Evolutionary conservation across 2,113 vertebrate genomes (phyloP).

Genomic region (Sus scrofa): T2T-Sscrofa CM000821.6:54871501-54872000

Average conservation of each 20-base stretch:
- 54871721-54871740: slow-evolving; percentile 7
- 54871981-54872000: neutral
- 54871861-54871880: neutral
- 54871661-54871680: slow-evolving; percentile 2
- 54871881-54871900: slow-evolving; percentile 31
- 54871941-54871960: neutral
- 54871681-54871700: neutral
- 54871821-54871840: neutral
- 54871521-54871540: no score
- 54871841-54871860: slow-evolving; percentile 1
- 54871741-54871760: neutral
- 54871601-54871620: slow-evolving; percentile 8
- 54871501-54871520: no score
- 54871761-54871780: neutral
- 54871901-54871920: neutral
- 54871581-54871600: neutral
- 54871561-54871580: neutral
- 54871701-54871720: neutral
- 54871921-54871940: neutral
- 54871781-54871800: neutral
- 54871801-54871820: slow-evolving; percentile 38
- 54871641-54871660: neutral
- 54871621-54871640: neutral
- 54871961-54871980: neutral
- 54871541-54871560: no score